Evolutionary conservation across 2,888 invertebrate species (phyloP), one percentile per base, ranked within the genome.

Genomic region (Eupithecia exiguata): DNA sequence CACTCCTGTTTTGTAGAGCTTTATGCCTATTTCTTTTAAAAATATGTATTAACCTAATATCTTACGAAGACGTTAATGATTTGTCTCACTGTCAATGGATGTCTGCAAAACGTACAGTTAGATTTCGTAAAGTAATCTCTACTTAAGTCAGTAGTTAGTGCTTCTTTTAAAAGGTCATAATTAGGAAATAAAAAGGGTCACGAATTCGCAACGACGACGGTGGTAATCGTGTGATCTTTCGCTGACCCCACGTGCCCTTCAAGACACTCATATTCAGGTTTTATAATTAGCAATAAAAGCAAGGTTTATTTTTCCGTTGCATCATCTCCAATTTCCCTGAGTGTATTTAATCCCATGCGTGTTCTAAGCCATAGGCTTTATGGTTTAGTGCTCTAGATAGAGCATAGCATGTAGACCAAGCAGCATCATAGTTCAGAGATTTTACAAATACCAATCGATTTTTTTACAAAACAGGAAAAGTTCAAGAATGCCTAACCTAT

Each of bases 201-300:
- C 18, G 66, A n/a, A 68, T 72, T 65, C 69, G 72, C 65, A 68
- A 68, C 58, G 40, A 66, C 66, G 40, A 18, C 25, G 18, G 35
- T 35, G 7, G 6, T 62, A 62, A 66, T 43, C 12, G 38, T 36
- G 21, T 69, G 69, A 66, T 76, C 61, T 76, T 76, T 76, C 35
- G 66, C 66, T 73, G 73, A 74, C 71, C 71, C 69, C 66, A 69
- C 69, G 6, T 40, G 40, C 66, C 58, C 58, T 58, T 58, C 58
- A 58, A 58, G 25, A 25, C 5, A 58, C 25, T 58, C n/a, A 65
- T 18, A 53, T 70, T 74, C 63, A 53, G 36, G 74, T 69, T 43
- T 67, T 69, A 49, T 58, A 58, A 49, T 25, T 49, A 62, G 18
- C 18, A 72, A 68, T 35, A 70, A 62, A 38, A 30, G 70, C 72